Evolutionary conservation across 2,113 vertebrate genomes (phyloP), one percentile per base, ranked within the genome.

Genomic region (Ellobius talpinus): DNA sequence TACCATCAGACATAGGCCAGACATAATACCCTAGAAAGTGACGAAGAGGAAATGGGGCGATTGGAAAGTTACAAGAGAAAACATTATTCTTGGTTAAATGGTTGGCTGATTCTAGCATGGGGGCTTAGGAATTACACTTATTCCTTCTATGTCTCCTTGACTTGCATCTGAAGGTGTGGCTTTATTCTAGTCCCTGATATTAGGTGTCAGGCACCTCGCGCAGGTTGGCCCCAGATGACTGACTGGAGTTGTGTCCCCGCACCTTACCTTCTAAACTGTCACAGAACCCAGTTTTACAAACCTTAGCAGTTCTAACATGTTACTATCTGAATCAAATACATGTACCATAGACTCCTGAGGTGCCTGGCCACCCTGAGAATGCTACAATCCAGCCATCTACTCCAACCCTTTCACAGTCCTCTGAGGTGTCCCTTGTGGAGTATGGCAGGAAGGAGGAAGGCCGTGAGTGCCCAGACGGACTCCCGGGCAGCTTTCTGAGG

Each of bases 21-120:
- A 91, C 7, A 63, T 13, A 68, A 87, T 58, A 33, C 33, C 36
- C 55, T 65, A 63, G 47, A 79, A 84, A 85, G 0, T 24, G 16
- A 96, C 74, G 10, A 45, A 63, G 24, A 86, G 2, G 76, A 89
- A 86, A 89, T 52, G 45, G 47, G 52, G 9, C 5, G 19, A 92
- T 85, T 76, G 72, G 29, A 68, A 84, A 81, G 3, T 87, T 74
- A 76, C 1, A 87, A 72, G 63, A 33, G 45, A 96, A 92, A 97
- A 78, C 47, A 82, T 74, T 81, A 4, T 4, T 61, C 94, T 90
- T 36, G 7, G 17, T 94, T 94, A 91, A 73, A 82, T 45, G 7
- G 13, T 61, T 92, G 36, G 3, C 55, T 76, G n/a, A 63, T 87
- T 77, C 16, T 63, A 52, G 50, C n/a, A 45, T 45, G 73, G n/a